phyloP scores from a whole-genome alignment of 2,888 invertebrate genomes.

The Apamea crenata region DNA sequence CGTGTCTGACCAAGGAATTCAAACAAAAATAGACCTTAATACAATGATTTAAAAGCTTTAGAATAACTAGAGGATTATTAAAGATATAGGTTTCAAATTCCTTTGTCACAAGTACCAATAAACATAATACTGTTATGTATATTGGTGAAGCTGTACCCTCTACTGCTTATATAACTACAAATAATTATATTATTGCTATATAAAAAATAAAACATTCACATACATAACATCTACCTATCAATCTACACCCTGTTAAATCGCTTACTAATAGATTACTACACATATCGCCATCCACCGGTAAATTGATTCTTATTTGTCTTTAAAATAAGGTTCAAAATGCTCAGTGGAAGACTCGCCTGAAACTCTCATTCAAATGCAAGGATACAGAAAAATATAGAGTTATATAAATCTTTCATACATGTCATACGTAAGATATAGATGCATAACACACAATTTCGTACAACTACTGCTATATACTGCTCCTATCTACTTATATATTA shows the following conservation, averaged over 20 bases:
- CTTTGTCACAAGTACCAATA: slow-evolving; percentile 71
- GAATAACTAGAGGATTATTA: not conserved
- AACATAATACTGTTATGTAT: slow-evolving; percentile 64
- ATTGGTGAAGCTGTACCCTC: slow-evolving; percentile 80
- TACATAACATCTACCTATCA: slow-evolving; percentile 89
- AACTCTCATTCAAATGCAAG: slow-evolving; percentile 77
- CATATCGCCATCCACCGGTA: slow-evolving; percentile 68
- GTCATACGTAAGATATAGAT: slow-evolving; percentile 80
- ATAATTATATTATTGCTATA: slow-evolving; percentile 72
- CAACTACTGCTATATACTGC: slow-evolving; percentile 82
- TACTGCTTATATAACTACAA: slow-evolving; percentile 78
- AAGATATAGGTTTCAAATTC: slow-evolving; percentile 66
- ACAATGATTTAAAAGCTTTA: not conserved
- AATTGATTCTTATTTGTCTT: slow-evolving; percentile 65
- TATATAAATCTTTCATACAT: slow-evolving; percentile 76
- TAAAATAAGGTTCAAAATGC: slow-evolving; percentile 67
- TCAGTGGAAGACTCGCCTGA: slow-evolving; percentile 65
- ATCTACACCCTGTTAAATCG: slow-evolving; percentile 78
- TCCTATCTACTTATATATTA: slow-evolving; percentile 77
- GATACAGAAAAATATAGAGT: slow-evolving; percentile 71
- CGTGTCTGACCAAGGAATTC: slow-evolving; percentile 72
- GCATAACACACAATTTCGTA: slow-evolving; percentile 83
- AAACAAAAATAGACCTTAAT: slow-evolving; percentile 47
- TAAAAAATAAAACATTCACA: slow-evolving; percentile 81
- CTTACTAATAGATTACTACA: slow-evolving; percentile 63